Percentiles rank a stretch among this genome's conserved stretches.
Conservation (phyloP, 2,113 vertebrate species). For the Cricetomys ansorgei region DNA sequence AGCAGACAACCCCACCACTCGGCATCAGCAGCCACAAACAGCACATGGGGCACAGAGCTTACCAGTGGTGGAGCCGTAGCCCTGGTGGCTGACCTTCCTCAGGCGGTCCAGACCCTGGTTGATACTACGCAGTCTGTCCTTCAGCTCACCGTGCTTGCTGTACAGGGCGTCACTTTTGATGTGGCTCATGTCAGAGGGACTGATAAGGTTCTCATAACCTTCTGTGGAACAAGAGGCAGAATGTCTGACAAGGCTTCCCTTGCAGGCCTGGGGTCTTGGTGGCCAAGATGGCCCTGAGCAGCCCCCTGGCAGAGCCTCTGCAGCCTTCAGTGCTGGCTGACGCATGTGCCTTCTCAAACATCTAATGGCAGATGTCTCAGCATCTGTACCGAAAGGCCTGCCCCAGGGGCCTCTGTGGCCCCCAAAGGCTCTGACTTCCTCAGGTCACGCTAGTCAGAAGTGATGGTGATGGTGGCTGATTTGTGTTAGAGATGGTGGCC, state of each 20-base stretch:
- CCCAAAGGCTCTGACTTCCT: not conserved
- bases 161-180: conserved; percentile 88
- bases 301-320: not conserved
- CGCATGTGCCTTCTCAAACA: not conserved
- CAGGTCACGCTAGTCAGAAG: not conserved
- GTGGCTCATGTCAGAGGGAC: conserved; percentile 87
- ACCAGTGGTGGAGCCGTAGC: conserved; percentile 92
- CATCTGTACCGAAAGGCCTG: not conserved
- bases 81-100: conserved; percentile 94
- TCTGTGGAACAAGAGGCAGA: conserved; percentile 82
- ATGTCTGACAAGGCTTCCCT: not conserved
- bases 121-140: conserved; percentile 92
- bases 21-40: not conserved
- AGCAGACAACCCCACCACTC: not conserved
- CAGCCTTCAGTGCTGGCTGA: no score
- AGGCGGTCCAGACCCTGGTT: conserved; percentile 95
- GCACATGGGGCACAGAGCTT: not conserved
- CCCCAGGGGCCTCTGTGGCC: not conserved
- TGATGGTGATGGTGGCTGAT: rapidly evolving
- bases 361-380: not conserved
- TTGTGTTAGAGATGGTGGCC: not conserved
- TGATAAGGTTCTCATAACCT: conserved; percentile 93
- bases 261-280: no score
- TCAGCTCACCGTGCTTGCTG: conserved; percentile 93
- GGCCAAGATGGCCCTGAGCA: not conserved